Percentiles rank a stretch among this genome's conserved stretches.
These are phyloP conservation scores for Leptoteleia sp. DNA, from an alignment of 1,140 invertebrate genomes.

Conservation along the genomic window DNA sequence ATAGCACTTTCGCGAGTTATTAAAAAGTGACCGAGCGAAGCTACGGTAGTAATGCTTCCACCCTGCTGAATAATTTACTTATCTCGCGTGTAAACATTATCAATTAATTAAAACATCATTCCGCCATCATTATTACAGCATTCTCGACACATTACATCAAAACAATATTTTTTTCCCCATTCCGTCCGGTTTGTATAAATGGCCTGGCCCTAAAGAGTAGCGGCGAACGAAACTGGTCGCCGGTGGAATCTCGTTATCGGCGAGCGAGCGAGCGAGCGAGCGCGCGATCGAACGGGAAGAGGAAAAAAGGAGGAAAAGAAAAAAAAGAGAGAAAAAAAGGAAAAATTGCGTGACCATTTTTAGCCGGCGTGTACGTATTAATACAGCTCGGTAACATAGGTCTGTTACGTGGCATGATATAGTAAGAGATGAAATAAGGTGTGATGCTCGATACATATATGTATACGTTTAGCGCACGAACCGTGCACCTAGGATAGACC, in stretches of 20 bases:
- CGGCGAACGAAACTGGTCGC: slow-evolving; percentile 11
- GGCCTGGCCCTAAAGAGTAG: slow-evolving; percentile 7
- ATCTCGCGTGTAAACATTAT: slow-evolving; percentile 22
- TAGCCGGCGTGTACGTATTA: slow-evolving; percentile 13
- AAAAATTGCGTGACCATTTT: slow-evolving; percentile 34
- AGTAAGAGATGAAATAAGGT: slow-evolving; percentile 39
- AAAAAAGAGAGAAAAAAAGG: too few relatives aligned
- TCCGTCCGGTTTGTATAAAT: slow-evolving; percentile 2
- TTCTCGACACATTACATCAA: slow-evolving; percentile 17
- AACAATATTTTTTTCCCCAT: slow-evolving; percentile 3
- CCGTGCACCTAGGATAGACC: slow-evolving; percentile 51
- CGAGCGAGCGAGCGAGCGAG: background rate
- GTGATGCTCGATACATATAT: slow-evolving; percentile 40
- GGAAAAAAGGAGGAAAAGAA: too few relatives aligned
- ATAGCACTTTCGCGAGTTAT: too few relatives aligned
- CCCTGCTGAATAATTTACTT: slow-evolving; percentile 13
- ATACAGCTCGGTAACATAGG: background rate
- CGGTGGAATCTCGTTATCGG: slow-evolving; percentile 39
- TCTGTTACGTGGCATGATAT: slow-evolving; percentile 23
- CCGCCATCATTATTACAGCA: slow-evolving; percentile 15
- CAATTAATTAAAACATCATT: slow-evolving; percentile 29
- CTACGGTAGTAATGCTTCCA: background rate
- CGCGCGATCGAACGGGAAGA: too few relatives aligned
- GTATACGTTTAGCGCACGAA: slow-evolving; percentile 48
- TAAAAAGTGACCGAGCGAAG: too few relatives aligned